Base-by-base conservation (phyloP, 2,888 invertebrate genomes). In the Chrysolina oricalcia region DNA sequence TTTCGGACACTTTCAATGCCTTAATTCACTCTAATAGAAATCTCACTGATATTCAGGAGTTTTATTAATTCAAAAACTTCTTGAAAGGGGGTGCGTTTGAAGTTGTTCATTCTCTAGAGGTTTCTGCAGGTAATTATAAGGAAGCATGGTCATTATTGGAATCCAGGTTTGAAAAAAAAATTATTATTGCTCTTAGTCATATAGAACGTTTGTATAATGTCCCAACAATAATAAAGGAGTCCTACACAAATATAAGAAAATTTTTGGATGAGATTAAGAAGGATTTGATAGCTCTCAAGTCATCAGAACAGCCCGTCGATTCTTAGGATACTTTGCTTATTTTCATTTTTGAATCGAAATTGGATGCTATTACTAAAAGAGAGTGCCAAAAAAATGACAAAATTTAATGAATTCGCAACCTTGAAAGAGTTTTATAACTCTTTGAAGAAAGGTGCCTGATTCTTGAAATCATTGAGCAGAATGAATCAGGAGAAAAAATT, bases 121-220 rank as follows among this genome's bases (percentile, higher is more conserved):
- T 75, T 43, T 72, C 72, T 13, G 27, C 56, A 13, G 62, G 40
- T 21, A 75, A 78, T 70, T 78, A 78, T n/a, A n/a, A 13, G 10
- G 64, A 69, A 15, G 75, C 78, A 15, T 78, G 78, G 73, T 19
- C 27, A 8, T 46, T 71, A 50, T 27, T 77, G 56, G 62, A 72
- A 23, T 48, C 70, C 9, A 56, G 71, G 11, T 78, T 46, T 70
- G 70, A 73, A 70, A 77, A 77, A 17, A 74, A 70, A 73, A 72
- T 64, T 50, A 19, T 72, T 19, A 72, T 75, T 17, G 50, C 43
- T 1, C 27, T 71, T 0, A 46, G 17, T 41, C 66, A 77, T 67
- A 65, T 72, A 17, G 74, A 77, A 46, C 63, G 56, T 21, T 15
- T 78, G 27, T 73, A 48, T 13, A 70, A 77, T 48, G 69, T 69